Base-by-base conservation (phyloP, 2,888 invertebrate genomes). In the Taphrorychus bicolor region DNA sequence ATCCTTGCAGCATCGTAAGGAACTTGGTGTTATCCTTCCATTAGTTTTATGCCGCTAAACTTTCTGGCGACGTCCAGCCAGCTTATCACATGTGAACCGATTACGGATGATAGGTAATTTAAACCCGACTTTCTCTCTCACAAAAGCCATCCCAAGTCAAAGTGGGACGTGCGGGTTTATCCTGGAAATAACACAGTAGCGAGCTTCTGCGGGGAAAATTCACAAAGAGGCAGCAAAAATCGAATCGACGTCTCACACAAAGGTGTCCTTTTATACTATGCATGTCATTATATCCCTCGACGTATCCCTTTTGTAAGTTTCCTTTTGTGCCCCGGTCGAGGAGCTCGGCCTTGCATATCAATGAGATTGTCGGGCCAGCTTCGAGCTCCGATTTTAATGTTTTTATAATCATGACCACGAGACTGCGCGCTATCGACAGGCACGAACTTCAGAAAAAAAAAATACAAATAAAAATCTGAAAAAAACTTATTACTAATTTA, bases 301-400 rank as follows among this genome's bases (percentile, higher is more conserved):
- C 75, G 75, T 76, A 74, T 76, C 79, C 79, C 80, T 80, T 81
- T 80, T 81, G 80, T 81, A 75, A 75, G 77, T 75, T 76, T 76
- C 80, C 80, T 81, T 80, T 80, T 80, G 78, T 76, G 71, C 74
- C 73, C 75, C 77, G 66, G 69, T 68, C 76, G 78, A 79, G 77
- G 76, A 78, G 78, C 76, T 76, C 77, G 77, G 78, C 78, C 81
- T 81, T 81, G 82, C 82, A 82, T 82, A 81, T 76, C 80, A 81
- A 82, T 81, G 80, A 81, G 80, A 72, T 71, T 73, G 76, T 73
- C 75, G 74, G 75, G 73, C 75, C 73, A 75, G 76, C 77, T 72
- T 69, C 69, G 57, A 51, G 70, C 62, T 66, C 66, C 75, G 80
- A 81, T 81, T 81, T 81, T 81, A 81, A 82, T 82, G 81, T 82